Evolutionary conservation across 2,113 vertebrate species (phyloP), one percentile per base, ranked within the genome.

Genomic region (Xenopus borealis): DNA sequence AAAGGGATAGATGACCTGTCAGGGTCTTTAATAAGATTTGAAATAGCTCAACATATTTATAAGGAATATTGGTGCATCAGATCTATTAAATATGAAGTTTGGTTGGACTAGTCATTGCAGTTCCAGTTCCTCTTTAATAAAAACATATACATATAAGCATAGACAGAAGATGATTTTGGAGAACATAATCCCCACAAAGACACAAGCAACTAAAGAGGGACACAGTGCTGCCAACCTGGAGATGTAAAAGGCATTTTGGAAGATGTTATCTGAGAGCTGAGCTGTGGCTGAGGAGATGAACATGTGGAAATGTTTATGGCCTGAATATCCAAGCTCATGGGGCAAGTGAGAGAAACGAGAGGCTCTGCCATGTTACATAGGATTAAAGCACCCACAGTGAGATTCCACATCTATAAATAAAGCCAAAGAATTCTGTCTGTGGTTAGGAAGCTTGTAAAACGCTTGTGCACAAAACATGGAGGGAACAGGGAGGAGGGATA

Each of bases 281-380:
- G 33, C 33, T 9, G 33, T 75, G 81, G 75, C 78, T 79, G 80
- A 81, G 74, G 78, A 76, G 76, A 58, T 69, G 81, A 84, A 74
- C 86, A 89, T 87, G 80, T 88, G 85, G 86, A 87, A 89, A 85
- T 83, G 71, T 83, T 88, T 88, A 87, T 78, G 78, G 78, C 75
- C 84, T 9, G 79, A 81, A 50, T 82, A 84, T 87, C 79, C 77
- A 83, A 88, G 79, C 69, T 78, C 11, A 83, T 75, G 40, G 77
- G 73, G 79, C 81, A 87, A 82, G 82, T 84, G 83, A 85, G 83
- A 20, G 0, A 86, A 82, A 79, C 79, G 81, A 85, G 78, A 82
- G 80, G 81, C 85, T 82, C 84, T 85, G 81, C 72, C 81, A 80
- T 61, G 75, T 80, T 83, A 79, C 69, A 85, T 78, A 82, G 76